Evolutionary conservation across 2,113 vertebrate species (phyloP).

Genomic region (Oriolus oriolus): DNA sequence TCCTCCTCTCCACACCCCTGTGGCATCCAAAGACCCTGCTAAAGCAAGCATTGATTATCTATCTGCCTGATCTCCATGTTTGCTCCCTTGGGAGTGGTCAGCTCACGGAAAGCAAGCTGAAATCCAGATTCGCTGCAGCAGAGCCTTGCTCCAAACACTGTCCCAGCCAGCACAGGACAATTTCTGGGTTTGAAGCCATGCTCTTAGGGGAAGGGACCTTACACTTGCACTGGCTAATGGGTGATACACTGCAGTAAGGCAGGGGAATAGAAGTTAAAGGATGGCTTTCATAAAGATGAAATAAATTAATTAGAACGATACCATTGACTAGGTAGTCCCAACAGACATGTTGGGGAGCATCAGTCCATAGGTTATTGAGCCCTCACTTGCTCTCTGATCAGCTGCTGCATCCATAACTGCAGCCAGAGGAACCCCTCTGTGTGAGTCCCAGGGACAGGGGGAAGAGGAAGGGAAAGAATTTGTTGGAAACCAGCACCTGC

Average conservation of each 20-base stretch:
- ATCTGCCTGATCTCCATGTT: slow-evolving; percentile 46
- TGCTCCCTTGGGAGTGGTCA: slow-evolving; percentile 26
- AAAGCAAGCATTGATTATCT: slow-evolving; percentile 36
- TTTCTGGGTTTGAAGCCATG: neutral
- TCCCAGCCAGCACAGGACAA: neutral
- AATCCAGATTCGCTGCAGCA: neutral
- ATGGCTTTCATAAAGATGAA: neutral
- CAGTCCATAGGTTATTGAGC: accelerated
- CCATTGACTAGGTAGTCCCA: neutral
- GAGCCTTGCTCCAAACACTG: neutral
- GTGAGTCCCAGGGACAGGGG: accelerated
- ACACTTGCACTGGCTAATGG: neutral
- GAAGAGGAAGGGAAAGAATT: neutral
- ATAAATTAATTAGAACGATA: neutral
- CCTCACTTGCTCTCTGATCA: accelerated
- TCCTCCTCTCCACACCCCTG: slow-evolving; percentile 45
- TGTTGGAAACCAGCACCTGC: neutral
- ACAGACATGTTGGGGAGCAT: neutral
- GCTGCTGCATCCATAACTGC: neutral
- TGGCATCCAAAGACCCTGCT: slow-evolving; percentile 18
- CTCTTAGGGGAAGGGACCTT: neutral
- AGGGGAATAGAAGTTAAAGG: neutral
- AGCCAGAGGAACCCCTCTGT: neutral
- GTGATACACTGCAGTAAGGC: neutral
- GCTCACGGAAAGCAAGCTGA: slow-evolving; percentile 18